Percentiles rank a stretch among this genome's conserved stretches.
Conservation (phyloP, 2,888 invertebrate genomes). For the Amiota communis region DNA sequence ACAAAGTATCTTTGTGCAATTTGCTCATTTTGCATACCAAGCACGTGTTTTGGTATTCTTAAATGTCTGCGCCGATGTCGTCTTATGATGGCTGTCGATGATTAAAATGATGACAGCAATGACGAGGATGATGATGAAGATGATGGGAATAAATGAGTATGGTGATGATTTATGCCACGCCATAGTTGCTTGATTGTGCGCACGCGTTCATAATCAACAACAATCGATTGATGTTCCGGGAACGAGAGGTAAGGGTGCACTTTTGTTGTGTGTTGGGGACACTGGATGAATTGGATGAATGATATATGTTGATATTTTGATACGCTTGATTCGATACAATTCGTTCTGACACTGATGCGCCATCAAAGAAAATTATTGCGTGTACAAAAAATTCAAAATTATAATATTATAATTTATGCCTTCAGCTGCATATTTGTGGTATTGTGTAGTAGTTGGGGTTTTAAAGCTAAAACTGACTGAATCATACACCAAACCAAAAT, state of each 20-base stretch:
- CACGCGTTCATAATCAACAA: constrained; percentile 61
- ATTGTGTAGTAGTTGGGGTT: not conserved
- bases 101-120: constrained; percentile 2
- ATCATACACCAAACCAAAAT: too few relatives aligned
- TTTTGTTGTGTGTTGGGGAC: too few relatives aligned
- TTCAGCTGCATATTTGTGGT: not conserved
- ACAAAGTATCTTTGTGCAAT: constrained; percentile 49
- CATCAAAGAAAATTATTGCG: constrained; percentile 66
- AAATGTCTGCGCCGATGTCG: constrained; percentile 2
- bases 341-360: constrained; percentile 64
- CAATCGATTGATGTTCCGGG: constrained; percentile 16
- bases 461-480: too few relatives aligned
- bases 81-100: constrained; percentile 37
- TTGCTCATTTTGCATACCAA: constrained; percentile 58
- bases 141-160: not conserved
- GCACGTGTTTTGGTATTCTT: constrained; percentile 36
- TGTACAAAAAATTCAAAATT: constrained; percentile 45
- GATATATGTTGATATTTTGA: too few relatives aligned
- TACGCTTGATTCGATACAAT: constrained; percentile 44
- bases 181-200: constrained; percentile 56
- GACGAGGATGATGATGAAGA: not conserved
- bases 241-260: too few relatives aligned
- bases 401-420: not conserved
- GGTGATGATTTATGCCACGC: constrained; percentile 14
- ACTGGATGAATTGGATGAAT: constrained; percentile 30